Conservation (phyloP, 2,888 invertebrate genomes). For the Drosophila meridiana region DNA sequence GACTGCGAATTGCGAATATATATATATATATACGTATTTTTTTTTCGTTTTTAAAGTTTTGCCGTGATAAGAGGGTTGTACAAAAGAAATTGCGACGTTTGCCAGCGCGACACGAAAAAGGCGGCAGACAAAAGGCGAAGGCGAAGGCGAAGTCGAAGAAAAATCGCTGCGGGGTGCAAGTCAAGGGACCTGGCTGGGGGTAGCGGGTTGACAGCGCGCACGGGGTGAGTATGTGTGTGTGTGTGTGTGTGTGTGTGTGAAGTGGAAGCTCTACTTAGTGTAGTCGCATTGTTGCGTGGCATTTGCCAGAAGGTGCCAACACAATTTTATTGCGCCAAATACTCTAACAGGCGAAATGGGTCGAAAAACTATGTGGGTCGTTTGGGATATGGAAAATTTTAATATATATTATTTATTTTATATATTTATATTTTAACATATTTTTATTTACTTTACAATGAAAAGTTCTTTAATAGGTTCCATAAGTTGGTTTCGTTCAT, state of each 20-base stretch:
- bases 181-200: conserved; percentile 5
- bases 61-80: conserved; percentile 73
- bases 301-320: conserved; percentile 79
- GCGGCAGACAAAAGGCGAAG: conserved; percentile 73
- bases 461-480: not conserved
- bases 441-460: not conserved
- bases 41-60: conserved; percentile 61
- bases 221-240: not conserved
- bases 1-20: conserved; percentile 75
- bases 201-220: conserved; percentile 1
- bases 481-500: no score
- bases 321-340: conserved; percentile 72
- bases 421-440: no score
- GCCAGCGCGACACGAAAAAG: conserved; percentile 65
- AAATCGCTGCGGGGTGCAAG: conserved; percentile 68
- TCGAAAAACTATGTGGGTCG: not conserved
- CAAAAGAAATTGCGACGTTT: conserved; percentile 75
- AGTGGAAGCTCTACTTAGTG: conserved; percentile 67
- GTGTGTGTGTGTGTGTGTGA: conserved; percentile 3
- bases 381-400: not conserved
- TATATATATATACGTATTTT: conserved; percentile 75
- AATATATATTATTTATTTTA: not conserved
- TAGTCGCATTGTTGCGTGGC: conserved; percentile 74
- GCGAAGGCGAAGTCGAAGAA: conserved; percentile 58
- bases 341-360: conserved; percentile 38